Conservation (phyloP, 2,113 vertebrate genomes). For the Dipodomys spectabilis region DNA sequence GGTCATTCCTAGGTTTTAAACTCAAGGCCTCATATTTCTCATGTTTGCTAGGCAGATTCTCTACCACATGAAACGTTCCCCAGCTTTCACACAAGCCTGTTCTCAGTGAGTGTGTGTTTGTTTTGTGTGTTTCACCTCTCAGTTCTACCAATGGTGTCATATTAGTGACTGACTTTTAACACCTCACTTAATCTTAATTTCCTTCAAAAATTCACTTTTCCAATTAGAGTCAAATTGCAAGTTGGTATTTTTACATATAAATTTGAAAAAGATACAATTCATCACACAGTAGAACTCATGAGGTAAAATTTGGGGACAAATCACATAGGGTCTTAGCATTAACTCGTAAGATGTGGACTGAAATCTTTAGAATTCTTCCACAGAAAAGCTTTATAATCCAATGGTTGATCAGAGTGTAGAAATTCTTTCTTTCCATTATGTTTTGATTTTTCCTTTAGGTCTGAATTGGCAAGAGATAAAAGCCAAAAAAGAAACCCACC, state of each 20-base stretch:
- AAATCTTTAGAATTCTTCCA: conserved; percentile 24
- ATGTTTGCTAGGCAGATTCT: no score
- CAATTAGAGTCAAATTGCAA: not conserved
- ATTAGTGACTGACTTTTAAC: not conserved
- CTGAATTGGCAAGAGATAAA: conserved; percentile 60
- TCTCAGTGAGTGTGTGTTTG: not conserved
- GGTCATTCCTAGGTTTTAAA: no score
- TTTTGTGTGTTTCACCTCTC: no score
- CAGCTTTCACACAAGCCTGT: not conserved
- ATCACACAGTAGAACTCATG: not conserved
- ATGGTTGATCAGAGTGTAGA: not conserved
- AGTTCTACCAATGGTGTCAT: not conserved
- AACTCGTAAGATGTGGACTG: not conserved
- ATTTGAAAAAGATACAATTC: not conserved
- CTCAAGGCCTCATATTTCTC: no score
- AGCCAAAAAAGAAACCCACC: conserved; percentile 55
- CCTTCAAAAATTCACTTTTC: not conserved
- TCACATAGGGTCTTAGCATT: not conserved
- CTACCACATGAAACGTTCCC: no score
- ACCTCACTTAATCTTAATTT: not conserved
- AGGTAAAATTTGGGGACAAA: not conserved
- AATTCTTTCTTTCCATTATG: conserved; percentile 34
- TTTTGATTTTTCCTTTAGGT: not conserved
- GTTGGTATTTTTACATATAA: not conserved
- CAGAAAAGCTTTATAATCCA: conserved; percentile 28